Base-by-base conservation (phyloP, 1,140 invertebrate genomes). In the Rhagoletis zephyria region DNA sequence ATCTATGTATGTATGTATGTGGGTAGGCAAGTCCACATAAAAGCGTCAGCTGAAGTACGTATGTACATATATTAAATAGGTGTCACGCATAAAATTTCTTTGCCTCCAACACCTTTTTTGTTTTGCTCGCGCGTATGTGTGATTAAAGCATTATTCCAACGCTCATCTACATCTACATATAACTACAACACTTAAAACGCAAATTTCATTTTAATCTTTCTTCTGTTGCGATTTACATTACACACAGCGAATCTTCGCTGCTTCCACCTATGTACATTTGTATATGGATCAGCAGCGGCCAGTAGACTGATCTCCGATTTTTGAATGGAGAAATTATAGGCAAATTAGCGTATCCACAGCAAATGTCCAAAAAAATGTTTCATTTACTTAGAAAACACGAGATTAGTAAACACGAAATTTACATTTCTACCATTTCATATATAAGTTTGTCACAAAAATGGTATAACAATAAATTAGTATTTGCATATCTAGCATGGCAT, bases 51-150 rank as follows among this genome's bases (percentile, higher is more conserved):
- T 45, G 3, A 2, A 30, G 0, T 42, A 30, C 30, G 30, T 56
- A 7, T 40, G 19, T 10, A 12, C 65, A 40, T 67, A 19, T 48
- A 48, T 16, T 48, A 12, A 74, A 45, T 45, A 74, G 3, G 67
- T 74, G 67, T 74, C 67, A 74, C 67, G 67, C 67, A 74, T 10
- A 67, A 12, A 40, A 67, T 67, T 67, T 67, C 5, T 48, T 3
- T 4, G 6, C 5, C 30, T 30, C 45, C 51, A 56, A 56, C 51
- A 6, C 45, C 4, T 30, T 74, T 74, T 74, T 74, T 1, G 67
- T 74, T 74, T 74, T 48, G 16, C 42, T 30, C 30, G 30, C 30
- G 45, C 67, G 40, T 30, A 45, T 48, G 67, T 74, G 67, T 14
- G 14, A 70, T 48, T 9, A 40, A 45, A 70, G 30, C 30, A 30